Evolutionary conservation across 2,797 vertebrate species (phyloP).

Genomic region (Lutjanus campechanus): DNA sequence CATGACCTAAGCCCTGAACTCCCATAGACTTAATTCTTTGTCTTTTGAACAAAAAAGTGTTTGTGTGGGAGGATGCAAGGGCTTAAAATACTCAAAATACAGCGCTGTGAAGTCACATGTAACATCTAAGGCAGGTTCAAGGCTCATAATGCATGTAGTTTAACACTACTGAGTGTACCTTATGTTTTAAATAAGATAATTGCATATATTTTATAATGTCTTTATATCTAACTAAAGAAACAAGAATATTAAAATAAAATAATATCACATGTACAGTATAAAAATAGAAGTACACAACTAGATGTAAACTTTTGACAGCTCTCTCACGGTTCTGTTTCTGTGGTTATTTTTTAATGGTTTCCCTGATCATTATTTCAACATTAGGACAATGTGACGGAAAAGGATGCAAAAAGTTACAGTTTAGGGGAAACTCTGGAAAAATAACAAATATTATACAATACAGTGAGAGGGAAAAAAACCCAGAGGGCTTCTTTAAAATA

Average conservation of each 20-base stretch:
- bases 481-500: too few species aligned
- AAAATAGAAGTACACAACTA: neutral
- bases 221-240: neutral
- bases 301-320: neutral
- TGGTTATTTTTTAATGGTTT: neutral
- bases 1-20: neutral
- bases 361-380: slow-evolving; percentile 5
- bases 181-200: neutral
- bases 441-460: too few species aligned
- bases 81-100: neutral
- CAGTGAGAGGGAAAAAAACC: too few species aligned
- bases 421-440: too few species aligned
- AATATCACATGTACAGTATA: neutral
- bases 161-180: neutral
- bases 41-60: neutral
- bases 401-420: too few species aligned
- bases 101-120: neutral
- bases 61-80: neutral
- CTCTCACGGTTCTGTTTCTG: too few species aligned
- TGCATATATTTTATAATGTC: neutral
- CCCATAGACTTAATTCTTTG: neutral
- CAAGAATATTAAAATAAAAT: neutral
- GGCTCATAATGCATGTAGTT: neutral
- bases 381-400: neutral
- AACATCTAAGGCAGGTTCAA: neutral